Base-by-base conservation (phyloP, 1,140 invertebrate species). In the Plutomurus gul region DNA sequence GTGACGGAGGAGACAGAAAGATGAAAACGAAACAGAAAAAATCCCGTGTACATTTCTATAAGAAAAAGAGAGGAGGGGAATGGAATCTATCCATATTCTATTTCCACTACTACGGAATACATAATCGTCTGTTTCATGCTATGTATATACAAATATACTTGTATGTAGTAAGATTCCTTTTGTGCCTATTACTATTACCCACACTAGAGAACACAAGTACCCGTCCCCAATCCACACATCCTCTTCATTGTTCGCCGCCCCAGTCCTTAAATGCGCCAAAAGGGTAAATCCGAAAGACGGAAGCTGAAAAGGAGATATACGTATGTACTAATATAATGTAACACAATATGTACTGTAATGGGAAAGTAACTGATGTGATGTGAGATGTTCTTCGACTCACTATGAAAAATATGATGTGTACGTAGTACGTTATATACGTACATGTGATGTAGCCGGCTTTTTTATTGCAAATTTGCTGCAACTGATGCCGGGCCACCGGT, bases 381-480 rank as follows among this genome's bases (percentile, higher is more conserved):
- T 33, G 3, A 4, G 4, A 16, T 18, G 10, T 49, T 11, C n/a
- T 5, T 2, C 25, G 20, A 11, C 47, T 22, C 47, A 22, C 47
- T 22, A 51, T 51, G 47, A 51, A 51, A 13, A 22, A 51, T 51
- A 51, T 1, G 1, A 20, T 8, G n/a, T n/a, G 43, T 46, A 18
- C n/a, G 18, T 8, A 20, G 4, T 49, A 49, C 46, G 8, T 49
- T 20, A 49, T 8, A 20, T 49, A 10, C 18, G 8, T 49, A 22
- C 46, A n/a, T 49, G 18, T 49, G 46, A 49, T 4, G 18, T 49
- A n/a, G 18, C 46, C 46, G 39, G 39, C 1, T 71, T 78, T 78
- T 78, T 78, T 78, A 78, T 78, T 78, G 77, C 72, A 78, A 78
- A 78, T 78, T 78, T 74, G 37, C 43, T 65, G 60, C 72, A 78